Conservation (phyloP, 1,140 invertebrate genomes). For the Eufriesea mexicana region DNA sequence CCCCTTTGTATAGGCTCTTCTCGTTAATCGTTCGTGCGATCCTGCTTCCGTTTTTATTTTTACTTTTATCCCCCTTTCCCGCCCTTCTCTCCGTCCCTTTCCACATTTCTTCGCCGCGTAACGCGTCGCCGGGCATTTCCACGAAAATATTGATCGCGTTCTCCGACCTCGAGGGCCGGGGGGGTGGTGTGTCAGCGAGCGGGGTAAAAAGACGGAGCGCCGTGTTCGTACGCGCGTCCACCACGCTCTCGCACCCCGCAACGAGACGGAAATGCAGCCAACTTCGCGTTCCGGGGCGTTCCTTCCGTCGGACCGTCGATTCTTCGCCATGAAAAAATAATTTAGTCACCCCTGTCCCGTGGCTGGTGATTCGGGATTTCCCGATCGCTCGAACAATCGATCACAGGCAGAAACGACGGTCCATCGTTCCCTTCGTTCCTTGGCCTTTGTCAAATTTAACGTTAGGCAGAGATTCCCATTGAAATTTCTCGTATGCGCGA, state of each 20-base stretch:
- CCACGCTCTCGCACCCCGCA: too few relatives aligned
- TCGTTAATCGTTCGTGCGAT: slow-evolving; percentile 60
- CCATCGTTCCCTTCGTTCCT: too few relatives aligned
- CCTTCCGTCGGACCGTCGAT: neutral
- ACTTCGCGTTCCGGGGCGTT: neutral
- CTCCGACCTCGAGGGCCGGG: neutral
- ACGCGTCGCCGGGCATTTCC: slow-evolving; percentile 26
- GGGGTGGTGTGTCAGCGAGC: slow-evolving; percentile 15
- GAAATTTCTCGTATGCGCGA: slow-evolving; percentile 48
- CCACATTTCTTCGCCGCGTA: slow-evolving; percentile 1
- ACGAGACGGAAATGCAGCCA: neutral
- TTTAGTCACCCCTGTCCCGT: slow-evolving; percentile 1
- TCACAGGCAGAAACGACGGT: neutral
- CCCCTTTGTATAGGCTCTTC: neutral
- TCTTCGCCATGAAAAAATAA: slow-evolving; percentile 27
- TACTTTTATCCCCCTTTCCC: neutral
- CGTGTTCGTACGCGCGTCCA: neutral
- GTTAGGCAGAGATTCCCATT: neutral
- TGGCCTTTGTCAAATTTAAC: neutral
- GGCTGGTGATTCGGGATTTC: neutral
- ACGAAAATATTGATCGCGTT: slow-evolving; percentile 43
- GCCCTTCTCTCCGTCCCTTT: neutral
- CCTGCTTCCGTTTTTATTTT: neutral
- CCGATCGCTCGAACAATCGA: neutral
- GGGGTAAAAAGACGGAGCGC: slow-evolving; percentile 20